A percentile compares a stretch with the other conserved stretches of the same genome.
These are phyloP conservation scores for Harpagoxenus sublaevis DNA, from an alignment of 2,888 invertebrate species.

Conservation along the genomic window DNA sequence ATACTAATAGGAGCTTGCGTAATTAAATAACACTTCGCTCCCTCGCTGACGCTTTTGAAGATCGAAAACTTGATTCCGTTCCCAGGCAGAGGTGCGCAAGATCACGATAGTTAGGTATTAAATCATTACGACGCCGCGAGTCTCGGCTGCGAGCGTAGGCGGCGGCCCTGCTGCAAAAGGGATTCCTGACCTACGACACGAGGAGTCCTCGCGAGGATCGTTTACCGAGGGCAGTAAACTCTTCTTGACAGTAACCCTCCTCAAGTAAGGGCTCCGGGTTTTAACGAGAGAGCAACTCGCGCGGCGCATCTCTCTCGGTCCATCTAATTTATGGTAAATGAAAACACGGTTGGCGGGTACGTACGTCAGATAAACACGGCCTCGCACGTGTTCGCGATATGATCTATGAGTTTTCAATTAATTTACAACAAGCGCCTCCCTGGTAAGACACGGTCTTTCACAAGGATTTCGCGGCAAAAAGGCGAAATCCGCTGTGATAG, in stretches of 20 bases:
- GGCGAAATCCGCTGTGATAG: background rate
- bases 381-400: slow-evolving; percentile 3
- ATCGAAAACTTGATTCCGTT: slow-evolving; percentile 29
- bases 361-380: background rate
- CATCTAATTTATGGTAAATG: slow-evolving; percentile 55
- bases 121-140: slow-evolving; percentile 61
- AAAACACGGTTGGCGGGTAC: slow-evolving; percentile 36
- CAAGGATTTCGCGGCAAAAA: no score
- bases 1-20: slow-evolving; percentile 6
- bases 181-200: slow-evolving; percentile 66
- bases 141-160: slow-evolving; percentile 52
- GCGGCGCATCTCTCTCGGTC: background rate
- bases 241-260: slow-evolving; percentile 50
- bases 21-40: slow-evolving; percentile 8
- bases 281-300: slow-evolving; percentile 25
- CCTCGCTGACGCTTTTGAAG: slow-evolving; percentile 8
- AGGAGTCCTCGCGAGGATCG: slow-evolving; percentile 26
- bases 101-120: slow-evolving; percentile 61
- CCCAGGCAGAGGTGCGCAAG: slow-evolving; percentile 48
- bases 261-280: slow-evolving; percentile 8
- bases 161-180: slow-evolving; percentile 54
- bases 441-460: background rate
- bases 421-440: slow-evolving; percentile 28
- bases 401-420: slow-evolving; percentile 40
- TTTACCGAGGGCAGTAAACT: slow-evolving; percentile 36